Evolutionary conservation across 2,113 vertebrate species (phyloP).

Genomic region (Neodon shergylaensis): DNA sequence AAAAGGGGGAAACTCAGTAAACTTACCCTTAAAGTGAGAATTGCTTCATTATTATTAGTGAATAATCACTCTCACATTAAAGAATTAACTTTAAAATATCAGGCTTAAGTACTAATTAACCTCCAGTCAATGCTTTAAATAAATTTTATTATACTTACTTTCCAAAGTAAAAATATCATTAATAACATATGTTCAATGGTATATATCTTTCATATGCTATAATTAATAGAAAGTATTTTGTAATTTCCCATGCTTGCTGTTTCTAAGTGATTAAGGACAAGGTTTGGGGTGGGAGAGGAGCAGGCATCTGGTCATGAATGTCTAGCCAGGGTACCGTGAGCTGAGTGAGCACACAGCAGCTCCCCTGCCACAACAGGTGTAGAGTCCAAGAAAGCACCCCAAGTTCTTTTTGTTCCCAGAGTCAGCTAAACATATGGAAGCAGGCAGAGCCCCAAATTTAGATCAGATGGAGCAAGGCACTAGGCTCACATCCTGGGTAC

Average conservation of each 20-base stretch:
- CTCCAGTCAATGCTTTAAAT: constrained; percentile 49
- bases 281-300: background rate
- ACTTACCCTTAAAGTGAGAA: constrained; percentile 45
- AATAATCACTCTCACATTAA: constrained; percentile 64
- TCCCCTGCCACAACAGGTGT: background rate
- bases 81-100: constrained; percentile 72
- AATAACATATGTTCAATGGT: constrained; percentile 52
- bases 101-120: constrained; percentile 70
- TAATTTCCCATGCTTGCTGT: constrained; percentile 37
- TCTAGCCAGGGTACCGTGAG: background rate
- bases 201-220: constrained; percentile 40
- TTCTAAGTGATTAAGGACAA: constrained; percentile 39
- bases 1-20: background rate
- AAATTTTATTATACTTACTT: constrained; percentile 69
- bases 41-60: constrained; percentile 60
- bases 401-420: background rate
- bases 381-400: background rate
- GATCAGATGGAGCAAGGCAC: background rate
- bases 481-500: background rate
- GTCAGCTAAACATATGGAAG: background rate
- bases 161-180: constrained; percentile 74
- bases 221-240: constrained; percentile 53
- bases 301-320: background rate
- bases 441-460: constrained; percentile 19
- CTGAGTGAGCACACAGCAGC: background rate